Base-by-base conservation (phyloP, 2,113 vertebrate genomes). In the Alligator sinensis region DNA sequence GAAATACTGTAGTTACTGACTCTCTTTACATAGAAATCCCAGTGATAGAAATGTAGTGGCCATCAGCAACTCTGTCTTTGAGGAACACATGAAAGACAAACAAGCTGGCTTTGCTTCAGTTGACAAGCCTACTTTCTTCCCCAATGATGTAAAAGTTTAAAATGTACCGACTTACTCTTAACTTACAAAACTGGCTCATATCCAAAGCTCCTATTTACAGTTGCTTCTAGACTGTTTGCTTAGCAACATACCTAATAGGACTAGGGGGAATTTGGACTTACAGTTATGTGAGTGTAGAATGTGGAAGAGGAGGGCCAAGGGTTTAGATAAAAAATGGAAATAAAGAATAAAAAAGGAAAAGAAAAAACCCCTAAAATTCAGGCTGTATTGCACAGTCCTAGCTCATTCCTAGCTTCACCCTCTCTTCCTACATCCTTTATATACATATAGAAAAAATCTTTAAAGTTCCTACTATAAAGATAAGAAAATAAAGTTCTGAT, bases 241-340 rank as follows among this genome's bases (percentile, higher is more conserved):
- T 97, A 95, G 97, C 96, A 98, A 94, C 95, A 72, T 95, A 88
- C 74, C 94, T 98, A 97, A 97, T 95, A 87, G 93, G 85, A 63
- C 93, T 58, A 0, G 7, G 18, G 92, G 94, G 95, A 97, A 89
- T 97, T 97, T 80, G 74, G 77, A 80, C 96, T 96, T 95, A 66
- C 6, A 92, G 91, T 55, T 94, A 95, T 97, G 94, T 95, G 94
- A 96, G 72, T 96, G 94, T 82, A 61, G 82, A 96, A 96, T 93
- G 75, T 70, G 94, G 82, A 97, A 95, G 87, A 91, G 77, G 87
- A 95, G 95, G 93, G 93, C 25, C 17, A 88, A 64, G 70, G 17
- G 5, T 97, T 96, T 77, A 95, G 84, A 47, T 89, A 74, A 57
- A 83, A 47, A 47, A 47, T 47, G 58, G 68, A 76, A 88, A 83